phyloP scores from a whole-genome alignment of 1,140 invertebrate species.

The Pygmarrhopalites habei region DNA sequence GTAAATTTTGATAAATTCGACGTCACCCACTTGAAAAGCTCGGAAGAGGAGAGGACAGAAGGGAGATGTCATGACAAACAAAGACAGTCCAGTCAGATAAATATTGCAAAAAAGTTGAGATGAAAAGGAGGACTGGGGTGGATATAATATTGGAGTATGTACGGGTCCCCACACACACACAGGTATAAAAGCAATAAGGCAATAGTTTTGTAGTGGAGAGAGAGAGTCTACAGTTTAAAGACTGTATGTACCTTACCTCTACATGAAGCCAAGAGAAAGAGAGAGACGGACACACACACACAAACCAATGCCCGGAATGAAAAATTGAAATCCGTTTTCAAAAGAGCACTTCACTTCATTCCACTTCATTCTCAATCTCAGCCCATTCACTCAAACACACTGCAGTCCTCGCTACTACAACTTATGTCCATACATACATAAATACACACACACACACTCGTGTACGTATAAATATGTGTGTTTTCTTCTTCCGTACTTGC shows the following conservation, averaged over 20 bases:
- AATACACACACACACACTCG: too few relatives aligned
- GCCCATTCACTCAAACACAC: neutral
- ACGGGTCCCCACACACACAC: too few relatives aligned
- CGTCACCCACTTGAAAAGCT: conserved; percentile 37
- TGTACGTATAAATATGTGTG: neutral
- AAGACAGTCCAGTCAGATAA: conserved; percentile 30
- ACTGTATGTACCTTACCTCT: too few relatives aligned
- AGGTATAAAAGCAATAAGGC: too few relatives aligned
- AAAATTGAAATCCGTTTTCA: conserved; percentile 31
- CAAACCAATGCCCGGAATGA: conserved; percentile 21
- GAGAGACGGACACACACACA: neutral
- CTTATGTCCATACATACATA: too few relatives aligned
- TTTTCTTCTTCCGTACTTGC: neutral
- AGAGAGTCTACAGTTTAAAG: too few relatives aligned
- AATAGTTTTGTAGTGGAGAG: too few relatives aligned
- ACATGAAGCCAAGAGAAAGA: too few relatives aligned
- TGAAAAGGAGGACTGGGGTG: conserved; percentile 21
- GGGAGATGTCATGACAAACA: conserved; percentile 37
- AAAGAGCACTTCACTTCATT: conserved; percentile 31
- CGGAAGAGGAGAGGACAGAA: conserved; percentile 12
- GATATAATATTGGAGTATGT: neutral
- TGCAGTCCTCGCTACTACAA: too few relatives aligned
- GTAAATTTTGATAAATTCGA: conserved; percentile 36
- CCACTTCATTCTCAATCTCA: conserved; percentile 14
- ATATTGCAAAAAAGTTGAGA: conserved; percentile 37